Percentiles rank a stretch among this genome's conserved stretches.
These are phyloP conservation scores for Hydrophis major DNA, from an alignment of 2,797 vertebrate species.

Conservation along the genomic window DNA sequence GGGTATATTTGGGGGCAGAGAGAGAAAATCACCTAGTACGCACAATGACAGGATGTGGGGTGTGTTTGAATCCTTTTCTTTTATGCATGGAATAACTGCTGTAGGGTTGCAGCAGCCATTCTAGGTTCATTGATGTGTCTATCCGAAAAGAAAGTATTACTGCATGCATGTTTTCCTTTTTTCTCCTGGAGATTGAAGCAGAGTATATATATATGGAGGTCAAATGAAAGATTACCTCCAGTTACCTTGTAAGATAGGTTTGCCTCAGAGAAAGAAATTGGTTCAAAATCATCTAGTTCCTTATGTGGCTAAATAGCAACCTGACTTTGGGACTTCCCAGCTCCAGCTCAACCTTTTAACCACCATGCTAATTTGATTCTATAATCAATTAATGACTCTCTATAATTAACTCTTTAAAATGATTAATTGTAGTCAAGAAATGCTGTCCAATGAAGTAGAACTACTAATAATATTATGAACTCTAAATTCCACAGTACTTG, in stretches of 20 bases:
- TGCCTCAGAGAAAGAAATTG: neutral
- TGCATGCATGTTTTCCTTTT: neutral
- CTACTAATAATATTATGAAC: slow-evolving; percentile 20
- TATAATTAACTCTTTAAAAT: neutral
- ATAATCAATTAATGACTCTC: neutral
- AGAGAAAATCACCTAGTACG: neutral
- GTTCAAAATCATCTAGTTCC: neutral
- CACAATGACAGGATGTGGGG: neutral
- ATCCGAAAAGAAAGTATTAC: neutral
- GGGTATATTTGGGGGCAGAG: neutral
- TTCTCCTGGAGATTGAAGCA: neutral
- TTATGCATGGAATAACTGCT: neutral
- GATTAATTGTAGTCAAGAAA: neutral
- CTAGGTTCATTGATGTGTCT: neutral
- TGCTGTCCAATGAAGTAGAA: slow-evolving; percentile 2
- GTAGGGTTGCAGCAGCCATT: neutral
- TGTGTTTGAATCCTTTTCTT: neutral
- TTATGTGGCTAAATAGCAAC: neutral
- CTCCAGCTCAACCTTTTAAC: neutral
- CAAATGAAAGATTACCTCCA: neutral
- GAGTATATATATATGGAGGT: neutral
- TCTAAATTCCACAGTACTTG: slow-evolving; percentile 43
- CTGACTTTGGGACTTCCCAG: neutral
- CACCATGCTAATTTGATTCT: neutral
- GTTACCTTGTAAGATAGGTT: neutral